Percentiles rank a stretch among this genome's conserved stretches.
These are phyloP conservation scores for Venustaconcha ellipsiformis DNA, from an alignment of 1,140 invertebrate species.

Conservation along the genomic window DNA sequence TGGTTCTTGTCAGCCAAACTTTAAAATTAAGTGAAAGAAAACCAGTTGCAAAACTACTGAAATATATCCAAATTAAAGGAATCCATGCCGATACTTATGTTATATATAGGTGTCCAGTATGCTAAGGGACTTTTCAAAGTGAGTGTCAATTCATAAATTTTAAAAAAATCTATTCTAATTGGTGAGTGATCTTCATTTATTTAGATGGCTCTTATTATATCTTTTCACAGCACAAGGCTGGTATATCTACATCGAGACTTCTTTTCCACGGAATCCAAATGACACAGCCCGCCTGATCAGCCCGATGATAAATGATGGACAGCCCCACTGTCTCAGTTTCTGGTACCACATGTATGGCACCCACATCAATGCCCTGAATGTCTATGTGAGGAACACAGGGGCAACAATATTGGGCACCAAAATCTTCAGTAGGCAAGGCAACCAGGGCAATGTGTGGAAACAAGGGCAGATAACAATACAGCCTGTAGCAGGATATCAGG, in stretches of 20 bases:
- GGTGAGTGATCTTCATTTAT: not conserved
- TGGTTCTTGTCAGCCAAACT: not conserved
- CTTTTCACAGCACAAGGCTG: slow-evolving; percentile 47
- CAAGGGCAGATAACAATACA: slow-evolving; percentile 40
- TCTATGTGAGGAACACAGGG: slow-evolving; percentile 29
- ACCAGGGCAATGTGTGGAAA: slow-evolving; percentile 58
- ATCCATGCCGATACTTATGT: not conserved
- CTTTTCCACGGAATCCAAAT: slow-evolving; percentile 41
- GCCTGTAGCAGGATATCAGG: slow-evolving; percentile 22
- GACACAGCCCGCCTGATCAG: slow-evolving; percentile 80
- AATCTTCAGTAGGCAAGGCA: slow-evolving; percentile 47
- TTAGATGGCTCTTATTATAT: not conserved
- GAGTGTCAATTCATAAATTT: too few relatives aligned
- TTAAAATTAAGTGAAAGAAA: too few relatives aligned
- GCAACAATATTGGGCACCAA: slow-evolving; percentile 23
- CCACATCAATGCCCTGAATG: slow-evolving; percentile 47
- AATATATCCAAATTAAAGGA: too few relatives aligned
- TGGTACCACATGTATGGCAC: slow-evolving; percentile 68
- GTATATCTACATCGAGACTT: slow-evolving; percentile 57
- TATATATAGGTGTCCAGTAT: too few relatives aligned
- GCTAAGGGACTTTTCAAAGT: too few relatives aligned
- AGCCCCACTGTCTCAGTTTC: slow-evolving; percentile 58
- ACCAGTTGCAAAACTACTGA: too few relatives aligned
- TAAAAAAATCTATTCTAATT: not conserved
- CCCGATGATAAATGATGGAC: slow-evolving; percentile 49